Percentiles rank a stretch among this genome's conserved stretches.
These are phyloP conservation scores for Silurus glanis DNA, from an alignment of 2,113 vertebrate species.

Conservation along the genomic window DNA sequence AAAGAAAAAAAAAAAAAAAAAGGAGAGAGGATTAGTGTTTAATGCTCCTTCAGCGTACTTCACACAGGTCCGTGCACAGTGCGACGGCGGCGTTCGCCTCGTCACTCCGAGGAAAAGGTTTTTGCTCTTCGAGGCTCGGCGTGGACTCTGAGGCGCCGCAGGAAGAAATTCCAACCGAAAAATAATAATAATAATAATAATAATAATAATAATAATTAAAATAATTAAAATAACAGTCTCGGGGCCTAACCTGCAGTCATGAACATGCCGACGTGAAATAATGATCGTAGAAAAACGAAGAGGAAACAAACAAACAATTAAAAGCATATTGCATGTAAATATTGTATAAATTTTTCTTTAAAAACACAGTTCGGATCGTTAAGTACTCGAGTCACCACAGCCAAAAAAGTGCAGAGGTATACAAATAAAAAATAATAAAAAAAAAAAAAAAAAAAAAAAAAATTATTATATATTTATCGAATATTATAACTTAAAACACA, in stretches of 20 bases:
- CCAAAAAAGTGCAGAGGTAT: slow-evolving; percentile 81
- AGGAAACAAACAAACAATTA: slow-evolving; percentile 61
- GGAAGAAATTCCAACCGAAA: slow-evolving; percentile 52
- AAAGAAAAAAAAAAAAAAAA: too few relatives aligned
- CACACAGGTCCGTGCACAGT: slow-evolving; percentile 21
- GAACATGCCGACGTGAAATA: slow-evolving; percentile 66
- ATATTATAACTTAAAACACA: slow-evolving; percentile 5
- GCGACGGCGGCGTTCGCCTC: neutral
- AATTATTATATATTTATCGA: neutral
- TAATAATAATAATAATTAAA: slow-evolving; percentile 51
- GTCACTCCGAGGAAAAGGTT: neutral
- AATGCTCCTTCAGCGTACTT: neutral
- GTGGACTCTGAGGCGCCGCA: slow-evolving; percentile 58
- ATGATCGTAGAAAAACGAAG: slow-evolving; percentile 63
- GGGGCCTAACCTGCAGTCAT: slow-evolving; percentile 59
- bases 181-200: slow-evolving; percentile 36
- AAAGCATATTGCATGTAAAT: slow-evolving; percentile 81
- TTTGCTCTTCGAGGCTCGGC: slow-evolving; percentile 51
- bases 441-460: neutral
- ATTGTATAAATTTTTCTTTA: slow-evolving; percentile 80
- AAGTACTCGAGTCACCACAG: slow-evolving; percentile 82
- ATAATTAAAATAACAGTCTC: slow-evolving; percentile 59
- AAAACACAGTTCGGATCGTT: slow-evolving; percentile 81
- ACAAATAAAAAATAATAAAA: slow-evolving; percentile 66
- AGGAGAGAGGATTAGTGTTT: slow-evolving; percentile 35